These are phyloP conservation scores for Notiomystis cincta DNA, from an alignment of 2,113 vertebrate genomes.

Conservation along the genomic window DNA sequence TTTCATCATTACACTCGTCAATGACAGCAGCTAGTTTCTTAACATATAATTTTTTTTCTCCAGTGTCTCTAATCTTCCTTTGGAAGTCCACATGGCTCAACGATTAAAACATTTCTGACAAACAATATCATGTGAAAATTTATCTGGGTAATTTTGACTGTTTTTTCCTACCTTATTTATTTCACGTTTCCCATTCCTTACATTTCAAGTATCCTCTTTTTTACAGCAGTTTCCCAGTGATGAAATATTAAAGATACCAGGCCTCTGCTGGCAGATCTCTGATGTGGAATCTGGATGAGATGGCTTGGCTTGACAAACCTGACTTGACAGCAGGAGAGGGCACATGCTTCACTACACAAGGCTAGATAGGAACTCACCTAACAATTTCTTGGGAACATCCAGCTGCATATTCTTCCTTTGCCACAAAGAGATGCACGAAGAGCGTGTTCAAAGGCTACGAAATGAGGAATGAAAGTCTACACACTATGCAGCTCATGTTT, in stretches of 20 bases:
- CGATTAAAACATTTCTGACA: neutral
- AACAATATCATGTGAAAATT: neutral
- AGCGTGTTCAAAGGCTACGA: slow-evolving; percentile 87
- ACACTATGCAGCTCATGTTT: neutral
- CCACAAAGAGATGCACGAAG: slow-evolving; percentile 90
- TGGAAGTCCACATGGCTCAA: neutral
- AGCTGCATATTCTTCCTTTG: slow-evolving; percentile 65
- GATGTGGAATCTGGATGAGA: slow-evolving; percentile 16
- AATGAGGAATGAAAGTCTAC: neutral
- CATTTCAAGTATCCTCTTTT: neutral
- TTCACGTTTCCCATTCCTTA: neutral
- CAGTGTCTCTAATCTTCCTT: neutral
- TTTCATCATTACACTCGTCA: neutral
- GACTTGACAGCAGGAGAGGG: neutral
- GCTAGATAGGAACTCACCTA: slow-evolving; percentile 69
- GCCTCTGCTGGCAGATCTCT: slow-evolving; percentile 48
- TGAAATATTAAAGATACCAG: slow-evolving; percentile 14
- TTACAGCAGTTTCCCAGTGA: neutral
- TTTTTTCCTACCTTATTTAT: neutral
- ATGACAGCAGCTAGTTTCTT: neutral
- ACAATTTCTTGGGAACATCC: slow-evolving; percentile 79
- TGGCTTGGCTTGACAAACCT: neutral
- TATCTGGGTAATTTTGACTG: neutral
- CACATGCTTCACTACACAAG: neutral
- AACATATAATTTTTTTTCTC: neutral